A percentile compares a stretch with the other conserved stretches of the same genome.
Conservation (phyloP, 2,797 vertebrate species). For the Crypturellus tataupa region DNA sequence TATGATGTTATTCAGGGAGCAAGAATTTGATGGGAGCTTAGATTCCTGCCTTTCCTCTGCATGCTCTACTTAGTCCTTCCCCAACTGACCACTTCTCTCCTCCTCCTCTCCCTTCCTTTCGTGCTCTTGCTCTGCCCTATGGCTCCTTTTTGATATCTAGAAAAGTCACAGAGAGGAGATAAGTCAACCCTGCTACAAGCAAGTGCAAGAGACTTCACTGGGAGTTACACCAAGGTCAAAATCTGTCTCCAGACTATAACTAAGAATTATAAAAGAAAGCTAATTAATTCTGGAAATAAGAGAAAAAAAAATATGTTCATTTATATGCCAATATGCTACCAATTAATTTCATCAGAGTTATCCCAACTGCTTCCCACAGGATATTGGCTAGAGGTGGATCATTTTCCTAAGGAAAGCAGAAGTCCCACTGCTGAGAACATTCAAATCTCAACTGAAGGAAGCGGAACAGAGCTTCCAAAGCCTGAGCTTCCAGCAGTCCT, state of each 20-base stretch:
- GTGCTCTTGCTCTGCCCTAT: not conserved
- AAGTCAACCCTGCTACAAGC: not conserved
- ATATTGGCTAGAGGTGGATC: not conserved
- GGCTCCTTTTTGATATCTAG: not conserved
- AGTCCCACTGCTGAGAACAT: not conserved
- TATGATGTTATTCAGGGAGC: not conserved
- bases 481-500: not conserved
- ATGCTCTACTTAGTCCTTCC: not conserved
- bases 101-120: not conserved
- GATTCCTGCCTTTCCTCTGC: not conserved
- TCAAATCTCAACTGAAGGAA: not conserved
- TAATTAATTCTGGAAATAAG: not conserved
- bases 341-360: not conserved
- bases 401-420: not conserved
- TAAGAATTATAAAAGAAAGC: not conserved
- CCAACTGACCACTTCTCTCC: not conserved
- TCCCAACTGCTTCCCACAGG: not conserved
- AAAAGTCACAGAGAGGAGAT: not conserved
- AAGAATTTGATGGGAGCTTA: not conserved
- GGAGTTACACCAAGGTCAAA: constrained; percentile 6
- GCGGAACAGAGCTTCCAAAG: not conserved
- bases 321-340: not conserved
- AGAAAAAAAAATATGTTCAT: not conserved
- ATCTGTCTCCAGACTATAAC: not conserved
- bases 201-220: not conserved